phyloP scores from a whole-genome alignment of 1,140 invertebrate genomes.

The Scylla paramamosain region DNA sequence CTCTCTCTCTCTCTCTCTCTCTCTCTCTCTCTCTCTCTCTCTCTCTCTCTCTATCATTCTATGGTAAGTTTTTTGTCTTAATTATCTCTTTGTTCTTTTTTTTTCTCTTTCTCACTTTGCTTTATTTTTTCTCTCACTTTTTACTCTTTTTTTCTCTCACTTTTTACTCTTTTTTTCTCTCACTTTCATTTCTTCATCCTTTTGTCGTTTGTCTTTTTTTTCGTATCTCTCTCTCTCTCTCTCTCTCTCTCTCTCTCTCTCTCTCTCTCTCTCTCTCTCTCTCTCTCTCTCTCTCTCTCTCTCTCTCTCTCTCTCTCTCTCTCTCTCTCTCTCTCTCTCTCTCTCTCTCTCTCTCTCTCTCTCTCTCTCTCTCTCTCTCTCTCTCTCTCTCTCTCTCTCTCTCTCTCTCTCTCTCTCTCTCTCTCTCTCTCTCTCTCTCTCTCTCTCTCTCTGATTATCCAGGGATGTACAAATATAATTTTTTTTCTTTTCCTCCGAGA shows the following conservation, averaged over 20 bases:
- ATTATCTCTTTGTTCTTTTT: neutral
- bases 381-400: neutral
- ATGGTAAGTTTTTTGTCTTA: neutral
- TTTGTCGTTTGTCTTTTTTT: neutral
- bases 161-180: too few species aligned
- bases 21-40: slow-evolving; percentile 5
- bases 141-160: neutral
- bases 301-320: slow-evolving; percentile 31
- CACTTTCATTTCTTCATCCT: too few species aligned
- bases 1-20: slow-evolving; percentile 26
- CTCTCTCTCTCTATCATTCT: too few species aligned
- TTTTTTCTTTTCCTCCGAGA: neutral
- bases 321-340: neutral
- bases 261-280: slow-evolving; percentile 21
- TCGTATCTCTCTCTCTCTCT: neutral
- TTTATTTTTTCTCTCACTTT: neutral
- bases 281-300: slow-evolving; percentile 3
- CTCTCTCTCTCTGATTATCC: too few species aligned
- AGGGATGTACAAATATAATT: too few species aligned
- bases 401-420: neutral
- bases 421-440: slow-evolving; percentile 39
- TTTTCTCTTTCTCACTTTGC: neutral
- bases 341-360: slow-evolving; percentile 16
- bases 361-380: slow-evolving; percentile 38
- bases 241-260: slow-evolving; percentile 15